Evolutionary conservation across 2,797 vertebrate species (phyloP).

Genomic region (Chelonia mydas): DNA sequence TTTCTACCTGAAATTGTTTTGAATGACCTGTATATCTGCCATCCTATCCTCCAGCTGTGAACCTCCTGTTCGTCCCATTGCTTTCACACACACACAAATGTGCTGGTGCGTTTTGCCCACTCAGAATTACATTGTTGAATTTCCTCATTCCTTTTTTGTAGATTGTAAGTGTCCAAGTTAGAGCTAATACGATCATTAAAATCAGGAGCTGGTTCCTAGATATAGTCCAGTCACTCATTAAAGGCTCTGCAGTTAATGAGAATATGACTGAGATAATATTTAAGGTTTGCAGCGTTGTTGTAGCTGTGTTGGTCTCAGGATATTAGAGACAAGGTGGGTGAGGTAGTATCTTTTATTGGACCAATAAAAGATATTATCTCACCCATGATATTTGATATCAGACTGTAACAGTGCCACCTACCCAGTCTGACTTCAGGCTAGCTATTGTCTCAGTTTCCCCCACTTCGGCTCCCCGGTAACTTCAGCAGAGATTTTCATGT

Average conservation of each 20-base stretch:
- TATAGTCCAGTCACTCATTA: constrained; percentile 65
- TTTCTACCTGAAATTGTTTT: constrained; percentile 7
- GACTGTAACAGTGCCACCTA: neutral
- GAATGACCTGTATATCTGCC: neutral
- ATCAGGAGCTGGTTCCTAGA: constrained; percentile 17
- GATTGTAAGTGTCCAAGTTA: constrained; percentile 47
- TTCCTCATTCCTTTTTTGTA: constrained; percentile 56
- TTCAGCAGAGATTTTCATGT: neutral
- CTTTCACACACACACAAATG: neutral
- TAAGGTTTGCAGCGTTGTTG: constrained; percentile 23
- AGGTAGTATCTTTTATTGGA: neutral
- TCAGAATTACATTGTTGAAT: constrained; percentile 42
- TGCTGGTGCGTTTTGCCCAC: constrained; percentile 26
- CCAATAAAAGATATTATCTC: neutral
- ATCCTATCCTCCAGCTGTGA: neutral
- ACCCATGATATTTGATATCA: neutral
- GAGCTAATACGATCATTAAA: constrained; percentile 50
- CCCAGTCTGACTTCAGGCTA: neutral
- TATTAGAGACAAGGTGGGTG: neutral
- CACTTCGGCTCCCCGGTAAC: neutral
- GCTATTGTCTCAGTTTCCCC: neutral
- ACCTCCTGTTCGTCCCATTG: neutral
- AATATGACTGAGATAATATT: constrained; percentile 82
- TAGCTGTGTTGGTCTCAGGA: neutral
- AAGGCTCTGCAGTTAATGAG: constrained; percentile 80